These are phyloP conservation scores for Thunnus albacares DNA, from an alignment of 2,797 vertebrate genomes.

Conservation along the genomic window DNA sequence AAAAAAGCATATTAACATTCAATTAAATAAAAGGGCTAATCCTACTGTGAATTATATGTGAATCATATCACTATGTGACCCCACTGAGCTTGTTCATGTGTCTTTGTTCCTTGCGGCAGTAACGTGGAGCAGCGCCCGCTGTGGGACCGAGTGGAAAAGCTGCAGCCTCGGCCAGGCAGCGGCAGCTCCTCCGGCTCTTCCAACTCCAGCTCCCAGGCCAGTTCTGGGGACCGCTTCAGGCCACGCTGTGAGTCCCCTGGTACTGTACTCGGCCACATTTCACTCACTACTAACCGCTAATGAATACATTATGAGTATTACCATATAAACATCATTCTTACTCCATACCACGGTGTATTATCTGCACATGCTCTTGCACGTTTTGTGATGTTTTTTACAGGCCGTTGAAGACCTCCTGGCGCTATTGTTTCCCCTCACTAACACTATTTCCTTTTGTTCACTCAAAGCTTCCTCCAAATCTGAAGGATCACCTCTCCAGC, in stretches of 20 bases:
- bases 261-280: slow-evolving; percentile 56
- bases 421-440: slow-evolving; percentile 23
- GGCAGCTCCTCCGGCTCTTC: slow-evolving; percentile 97
- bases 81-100: not conserved
- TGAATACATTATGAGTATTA: not conserved
- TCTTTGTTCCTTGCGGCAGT: slow-evolving; percentile 68
- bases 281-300: slow-evolving; percentile 16
- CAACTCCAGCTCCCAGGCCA: slow-evolving; percentile 94
- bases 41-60: no score
- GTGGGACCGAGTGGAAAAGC: slow-evolving; percentile 92
- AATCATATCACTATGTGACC: not conserved
- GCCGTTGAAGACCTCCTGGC: slow-evolving; percentile 6
- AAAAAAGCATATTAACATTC: no score
- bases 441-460: slow-evolving; percentile 36
- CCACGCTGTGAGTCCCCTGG: slow-evolving; percentile 87
- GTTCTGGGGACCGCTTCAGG: slow-evolving; percentile 91
- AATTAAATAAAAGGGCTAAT: no score
- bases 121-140: slow-evolving; percentile 92
- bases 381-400: slow-evolving; percentile 1
- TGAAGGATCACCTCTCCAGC: slow-evolving; percentile 89
- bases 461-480: slow-evolving; percentile 90
- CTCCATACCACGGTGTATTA: not conserved
- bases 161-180: slow-evolving; percentile 87
- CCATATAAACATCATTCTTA: not conserved
- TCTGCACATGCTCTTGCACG: not conserved